Evolutionary conservation across 2,797 vertebrate genomes (phyloP).

Genomic region (Enteromius unitaeniatus): DNA sequence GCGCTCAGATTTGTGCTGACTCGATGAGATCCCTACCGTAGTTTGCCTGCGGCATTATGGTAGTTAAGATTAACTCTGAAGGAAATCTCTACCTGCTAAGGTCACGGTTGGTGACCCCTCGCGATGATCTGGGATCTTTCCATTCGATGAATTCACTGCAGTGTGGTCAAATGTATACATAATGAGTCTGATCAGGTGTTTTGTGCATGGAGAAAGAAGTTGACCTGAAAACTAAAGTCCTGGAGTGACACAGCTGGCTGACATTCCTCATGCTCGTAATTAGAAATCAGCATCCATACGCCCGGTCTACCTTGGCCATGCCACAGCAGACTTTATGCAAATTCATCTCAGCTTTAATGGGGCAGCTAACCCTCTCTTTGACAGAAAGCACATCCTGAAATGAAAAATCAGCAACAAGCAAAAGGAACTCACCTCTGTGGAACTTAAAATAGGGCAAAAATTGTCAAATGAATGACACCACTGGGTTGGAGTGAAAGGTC

Average conservation of each 20-base stretch:
- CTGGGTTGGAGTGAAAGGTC: conserved; percentile 37
- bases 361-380: conserved; percentile 6
- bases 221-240: conserved; percentile 26
- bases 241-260: not conserved
- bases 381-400: conserved; percentile 15
- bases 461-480: conserved; percentile 40
- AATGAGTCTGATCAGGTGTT: conserved; percentile 32
- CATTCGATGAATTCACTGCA: not conserved
- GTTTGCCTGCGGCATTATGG: conserved; percentile 37
- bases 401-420: conserved; percentile 26
- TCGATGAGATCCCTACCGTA: conserved; percentile 21
- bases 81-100: conserved; percentile 59
- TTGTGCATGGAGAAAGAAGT: conserved; percentile 10
- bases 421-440: conserved; percentile 32
- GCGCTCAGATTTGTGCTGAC: conserved; percentile 51
- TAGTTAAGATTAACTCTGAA: conserved; percentile 55
- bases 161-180: not conserved
- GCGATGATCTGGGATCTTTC: conserved; percentile 26
- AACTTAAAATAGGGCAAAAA: conserved; percentile 41
- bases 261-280: conserved; percentile 38
- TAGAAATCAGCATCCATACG: conserved; percentile 4
- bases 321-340: conserved; percentile 24
- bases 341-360: conserved; percentile 43
- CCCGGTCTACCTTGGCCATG: conserved; percentile 7
- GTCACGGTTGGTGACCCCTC: conserved; percentile 44